phyloP scores from a whole-genome alignment of 2,888 invertebrate genomes.

The Torymus tubicola region DNA sequence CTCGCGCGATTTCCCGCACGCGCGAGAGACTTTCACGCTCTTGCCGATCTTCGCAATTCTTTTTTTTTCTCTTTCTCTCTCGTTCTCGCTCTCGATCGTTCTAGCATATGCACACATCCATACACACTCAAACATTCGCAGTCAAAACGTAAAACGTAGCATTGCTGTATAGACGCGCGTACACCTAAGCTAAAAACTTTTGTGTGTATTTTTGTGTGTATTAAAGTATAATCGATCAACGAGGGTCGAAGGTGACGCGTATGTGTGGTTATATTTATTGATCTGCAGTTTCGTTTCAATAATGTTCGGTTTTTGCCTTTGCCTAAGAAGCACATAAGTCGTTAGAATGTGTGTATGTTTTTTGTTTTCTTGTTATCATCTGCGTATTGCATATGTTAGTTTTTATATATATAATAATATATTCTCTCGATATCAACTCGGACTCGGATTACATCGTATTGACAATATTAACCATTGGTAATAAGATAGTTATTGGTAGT shows the following conservation, averaged over 20 bases:
- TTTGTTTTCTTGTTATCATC: conserved; percentile 27
- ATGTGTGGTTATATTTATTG: no score
- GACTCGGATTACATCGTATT: conserved; percentile 22
- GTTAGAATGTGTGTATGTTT: conserved; percentile 42
- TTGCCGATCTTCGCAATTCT: no score
- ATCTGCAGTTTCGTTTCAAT: background rate
- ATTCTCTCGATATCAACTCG: conserved; percentile 31
- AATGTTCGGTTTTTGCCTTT: conserved; percentile 15
- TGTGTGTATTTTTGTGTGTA: conserved; percentile 40
- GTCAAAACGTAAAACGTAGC: no score
- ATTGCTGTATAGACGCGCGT: conserved; percentile 17
- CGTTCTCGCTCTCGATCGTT: background rate
- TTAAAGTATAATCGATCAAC: conserved; percentile 57
- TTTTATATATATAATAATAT: conserved; percentile 24
- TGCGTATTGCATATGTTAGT: conserved; percentile 12
- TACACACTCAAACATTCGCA: background rate
- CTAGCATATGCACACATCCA: background rate
- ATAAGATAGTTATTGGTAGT: conserved; percentile 12
- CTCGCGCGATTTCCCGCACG: background rate
- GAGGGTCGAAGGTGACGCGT: conserved; percentile 51
- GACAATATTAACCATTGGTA: conserved; percentile 18
- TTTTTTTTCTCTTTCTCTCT: background rate
- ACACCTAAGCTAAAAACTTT: conserved; percentile 33
- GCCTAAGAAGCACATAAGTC: conserved; percentile 49
- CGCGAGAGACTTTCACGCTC: no score